Evolutionary conservation across 2,797 vertebrate species (phyloP), one percentile per base, ranked within the genome.

Genomic region (Remorina albescens): DNA sequence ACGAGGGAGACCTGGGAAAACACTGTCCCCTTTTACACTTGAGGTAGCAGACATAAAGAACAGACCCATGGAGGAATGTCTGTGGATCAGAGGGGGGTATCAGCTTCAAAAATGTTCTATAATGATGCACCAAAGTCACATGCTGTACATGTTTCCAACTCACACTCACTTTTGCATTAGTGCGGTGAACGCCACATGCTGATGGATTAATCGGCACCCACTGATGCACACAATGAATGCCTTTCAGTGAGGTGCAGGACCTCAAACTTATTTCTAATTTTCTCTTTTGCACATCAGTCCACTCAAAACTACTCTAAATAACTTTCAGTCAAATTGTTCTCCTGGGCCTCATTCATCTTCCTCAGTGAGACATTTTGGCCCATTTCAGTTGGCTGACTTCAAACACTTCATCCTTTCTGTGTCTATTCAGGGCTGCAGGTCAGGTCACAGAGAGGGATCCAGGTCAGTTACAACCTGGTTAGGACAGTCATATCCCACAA

Each of bases 11-110:
- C 84, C 59, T 78, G 62, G 82, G 78, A 86, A 83, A 88, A 76
- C 81, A 46, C 34, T 36, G 76, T 75, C 78, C 85, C 66, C 77
- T 81, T 90, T 93, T 88, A 83, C 87, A 92, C 83, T 89, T 65
- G 84, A 86, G 36, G 63, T 78, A 85, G 78, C 90, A 89, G 78
- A 30, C 72, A 91, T 80, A 92, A 91, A 90, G 87, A 72, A 69
- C 4, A 28, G 72, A 70, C 23, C 49, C 66, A 79, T 6, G 42
- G 61, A 84, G 74, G 86, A 91, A 91, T 90, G 82, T 60, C 74
- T 76, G 56, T 13, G 69, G 77, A 77, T 57, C 53, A 39, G 63
- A 39, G 80, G 80, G 71, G 76, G 73, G 41, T 28, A 56, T 18
- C 37, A 50, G 26, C 47, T 60, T 70, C 64, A 61, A 15, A 54